A percentile compares a stretch with the other conserved stretches of the same genome.
Conservation (phyloP, 2,797 vertebrate genomes). For the Paedocypris micromegethes region DNA sequence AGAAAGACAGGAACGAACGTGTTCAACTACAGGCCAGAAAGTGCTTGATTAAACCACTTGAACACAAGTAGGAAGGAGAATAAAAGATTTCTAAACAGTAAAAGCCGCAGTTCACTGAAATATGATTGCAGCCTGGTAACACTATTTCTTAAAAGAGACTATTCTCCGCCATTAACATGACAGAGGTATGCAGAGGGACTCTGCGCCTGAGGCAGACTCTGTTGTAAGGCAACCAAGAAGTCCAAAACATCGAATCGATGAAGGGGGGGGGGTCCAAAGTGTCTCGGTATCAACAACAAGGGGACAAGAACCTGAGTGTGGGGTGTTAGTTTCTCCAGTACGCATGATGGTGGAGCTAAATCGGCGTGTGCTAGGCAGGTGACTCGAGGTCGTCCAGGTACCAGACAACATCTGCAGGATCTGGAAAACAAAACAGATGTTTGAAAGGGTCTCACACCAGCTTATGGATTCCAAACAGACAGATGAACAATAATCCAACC, state of each 20-base stretch:
- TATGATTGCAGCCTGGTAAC: slow-evolving; percentile 54
- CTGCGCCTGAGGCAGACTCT: slow-evolving; percentile 70
- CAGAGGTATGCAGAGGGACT: slow-evolving; percentile 53
- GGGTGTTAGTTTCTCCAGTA: slow-evolving; percentile 38
- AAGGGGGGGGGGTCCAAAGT: slow-evolving; percentile 69
- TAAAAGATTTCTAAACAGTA: slow-evolving; percentile 43
- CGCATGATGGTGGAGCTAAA: slow-evolving; percentile 16
- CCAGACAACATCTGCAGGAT: slow-evolving; percentile 67
- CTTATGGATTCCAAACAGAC: too few relatives aligned
- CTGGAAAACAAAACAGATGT: slow-evolving; percentile 51
- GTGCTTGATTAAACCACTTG: slow-evolving; percentile 72
- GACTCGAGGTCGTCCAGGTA: slow-evolving; percentile 65
- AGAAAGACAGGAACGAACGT: slow-evolving; percentile 44
- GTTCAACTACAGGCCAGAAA: slow-evolving; percentile 64
- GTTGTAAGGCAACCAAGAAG: slow-evolving; percentile 74
- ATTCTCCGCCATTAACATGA: slow-evolving; percentile 61
- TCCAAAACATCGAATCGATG: slow-evolving; percentile 61
- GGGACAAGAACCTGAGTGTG: slow-evolving; percentile 72
- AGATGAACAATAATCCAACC: slow-evolving; percentile 54
- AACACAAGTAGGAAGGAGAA: slow-evolving; percentile 55
- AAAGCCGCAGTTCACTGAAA: slow-evolving; percentile 59
- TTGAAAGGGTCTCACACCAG: slow-evolving; percentile 2
- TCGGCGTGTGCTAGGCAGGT: slow-evolving; percentile 60
- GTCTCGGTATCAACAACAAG: slow-evolving; percentile 67
- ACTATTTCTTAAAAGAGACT: slow-evolving; percentile 47